A percentile compares a stretch with the other conserved stretches of the same genome.
Evolutionary conservation across 1,140 invertebrate genomes (phyloP).

Genomic region (Popillia japonica): DNA sequence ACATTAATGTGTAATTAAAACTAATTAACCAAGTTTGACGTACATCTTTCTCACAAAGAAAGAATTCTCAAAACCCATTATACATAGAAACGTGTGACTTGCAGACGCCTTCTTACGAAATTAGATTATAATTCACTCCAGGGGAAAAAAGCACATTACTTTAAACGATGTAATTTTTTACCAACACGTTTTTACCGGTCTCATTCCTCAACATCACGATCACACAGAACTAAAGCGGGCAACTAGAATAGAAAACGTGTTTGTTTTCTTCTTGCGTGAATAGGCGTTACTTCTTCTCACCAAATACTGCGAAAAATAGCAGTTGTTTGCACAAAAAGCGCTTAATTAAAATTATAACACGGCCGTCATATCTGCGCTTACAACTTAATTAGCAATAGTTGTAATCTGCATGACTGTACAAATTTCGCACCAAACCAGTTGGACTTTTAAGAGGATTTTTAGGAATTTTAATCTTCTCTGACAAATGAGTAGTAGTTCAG

Average conservation of each 20-base stretch:
- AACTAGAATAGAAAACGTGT: not conserved
- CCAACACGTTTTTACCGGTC: not conserved
- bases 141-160: not conserved
- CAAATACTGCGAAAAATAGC: slow-evolving; percentile 18
- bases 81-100: not conserved
- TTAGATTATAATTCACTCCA: slow-evolving; percentile 17
- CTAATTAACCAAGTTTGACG: not conserved
- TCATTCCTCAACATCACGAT: slow-evolving; percentile 16
- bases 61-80: slow-evolving; percentile 3
- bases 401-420: not conserved
- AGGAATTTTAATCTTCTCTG: not conserved
- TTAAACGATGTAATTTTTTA: slow-evolving; percentile 1
- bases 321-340: not conserved
- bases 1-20: not conserved
- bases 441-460: not conserved
- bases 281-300: slow-evolving; percentile 2
- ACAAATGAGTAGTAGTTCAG: not conserved
- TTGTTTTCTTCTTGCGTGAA: slow-evolving; percentile 9
- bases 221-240: not conserved
- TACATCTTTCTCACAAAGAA: not conserved
- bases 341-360: slow-evolving; percentile 26
- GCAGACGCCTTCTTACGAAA: slow-evolving; percentile 17
- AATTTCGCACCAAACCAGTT: slow-evolving; percentile 4
- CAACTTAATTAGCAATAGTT: slow-evolving; percentile 9
- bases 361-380: not conserved